phyloP scores from a whole-genome alignment of 2,888 invertebrate genomes.

The Ashinkailepas kermadecensis region DNA sequence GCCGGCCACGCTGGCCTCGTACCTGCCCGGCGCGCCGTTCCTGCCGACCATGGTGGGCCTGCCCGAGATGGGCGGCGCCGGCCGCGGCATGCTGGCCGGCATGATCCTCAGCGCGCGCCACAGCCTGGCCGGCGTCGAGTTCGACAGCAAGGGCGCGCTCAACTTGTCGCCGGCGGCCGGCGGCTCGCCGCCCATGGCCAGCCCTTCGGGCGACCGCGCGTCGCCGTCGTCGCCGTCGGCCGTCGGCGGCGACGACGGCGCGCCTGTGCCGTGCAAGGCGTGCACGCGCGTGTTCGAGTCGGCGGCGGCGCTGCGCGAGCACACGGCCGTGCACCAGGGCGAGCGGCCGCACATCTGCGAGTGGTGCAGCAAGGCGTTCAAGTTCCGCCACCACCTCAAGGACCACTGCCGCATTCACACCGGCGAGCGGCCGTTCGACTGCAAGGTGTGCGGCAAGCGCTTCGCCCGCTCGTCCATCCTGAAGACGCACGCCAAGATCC shows the following conservation, averaged over 20 bases:
- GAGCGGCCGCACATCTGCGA: slow-evolving; percentile 88
- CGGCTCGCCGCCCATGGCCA: background rate
- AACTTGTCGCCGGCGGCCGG: background rate
- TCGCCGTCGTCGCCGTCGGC: background rate
- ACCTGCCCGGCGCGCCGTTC: background rate
- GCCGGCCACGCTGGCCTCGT: background rate
- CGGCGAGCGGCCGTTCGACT: slow-evolving; percentile 81
- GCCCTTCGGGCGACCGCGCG: background rate
- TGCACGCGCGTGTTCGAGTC: slow-evolving; percentile 88
- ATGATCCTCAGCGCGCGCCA: background rate
- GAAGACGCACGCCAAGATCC: slow-evolving; percentile 87
- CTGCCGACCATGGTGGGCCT: background rate
- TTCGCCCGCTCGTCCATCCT: slow-evolving; percentile 83
- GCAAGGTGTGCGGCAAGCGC: slow-evolving; percentile 80
- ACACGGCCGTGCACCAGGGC: slow-evolving; percentile 80
- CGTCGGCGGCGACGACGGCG: background rate
- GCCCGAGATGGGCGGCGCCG: background rate
- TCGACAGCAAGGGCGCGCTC: background rate
- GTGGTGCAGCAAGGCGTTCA: slow-evolving; percentile 89
- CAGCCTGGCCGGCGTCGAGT: background rate
- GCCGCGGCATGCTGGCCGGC: background rate
- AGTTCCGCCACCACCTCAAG: slow-evolving; percentile 86
- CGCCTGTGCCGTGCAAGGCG: slow-evolving; percentile 63
- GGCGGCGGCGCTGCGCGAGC: slow-evolving; percentile 76
- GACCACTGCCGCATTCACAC: slow-evolving; percentile 89